Conservation (phyloP, 2,113 vertebrate genomes). For the Salvelinus sp. region DNA sequence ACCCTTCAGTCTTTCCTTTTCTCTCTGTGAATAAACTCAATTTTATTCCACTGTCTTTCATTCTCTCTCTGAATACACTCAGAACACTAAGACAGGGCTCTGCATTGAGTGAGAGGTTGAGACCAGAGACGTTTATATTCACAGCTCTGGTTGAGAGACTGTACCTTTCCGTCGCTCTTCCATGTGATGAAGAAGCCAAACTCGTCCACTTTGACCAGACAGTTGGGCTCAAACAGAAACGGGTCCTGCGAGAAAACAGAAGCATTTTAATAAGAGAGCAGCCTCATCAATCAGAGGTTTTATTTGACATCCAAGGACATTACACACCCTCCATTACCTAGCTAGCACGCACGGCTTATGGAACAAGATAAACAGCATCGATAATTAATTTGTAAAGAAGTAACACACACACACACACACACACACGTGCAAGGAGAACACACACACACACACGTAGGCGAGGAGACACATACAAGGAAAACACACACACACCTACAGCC, state of each 20-base stretch:
- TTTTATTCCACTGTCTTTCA: not conserved
- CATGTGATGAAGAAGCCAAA: slow-evolving; percentile 96
- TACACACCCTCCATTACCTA: not conserved
- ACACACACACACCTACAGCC: not conserved
- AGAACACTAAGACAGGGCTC: not conserved
- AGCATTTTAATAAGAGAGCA: not conserved
- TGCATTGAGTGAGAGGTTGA: not conserved
- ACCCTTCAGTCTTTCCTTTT: not conserved
- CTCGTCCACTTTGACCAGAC: slow-evolving; percentile 93
- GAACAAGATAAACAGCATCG: slow-evolving; percentile 29
- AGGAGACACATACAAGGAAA: not conserved
- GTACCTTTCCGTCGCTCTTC: slow-evolving; percentile 98
- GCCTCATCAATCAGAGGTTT: not conserved
- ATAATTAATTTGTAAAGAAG: slow-evolving; percentile 23
- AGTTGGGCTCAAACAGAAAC: slow-evolving; percentile 91
- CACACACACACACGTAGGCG: too few relatives aligned
- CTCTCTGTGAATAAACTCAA: not conserved
- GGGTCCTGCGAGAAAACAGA: slow-evolving; percentile 81
- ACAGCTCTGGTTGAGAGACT: not conserved
- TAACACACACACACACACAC: too few relatives aligned
- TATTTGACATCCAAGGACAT: slow-evolving; percentile 35
- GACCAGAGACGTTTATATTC: not conserved
- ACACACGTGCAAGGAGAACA: not conserved
- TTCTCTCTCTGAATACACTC: not conserved
- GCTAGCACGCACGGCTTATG: slow-evolving; percentile 17